A percentile compares a stretch with the other conserved stretches of the same genome.
These are phyloP conservation scores for Chamaea fasciata DNA, from an alignment of 2,113 vertebrate genomes.

Conservation along the genomic window DNA sequence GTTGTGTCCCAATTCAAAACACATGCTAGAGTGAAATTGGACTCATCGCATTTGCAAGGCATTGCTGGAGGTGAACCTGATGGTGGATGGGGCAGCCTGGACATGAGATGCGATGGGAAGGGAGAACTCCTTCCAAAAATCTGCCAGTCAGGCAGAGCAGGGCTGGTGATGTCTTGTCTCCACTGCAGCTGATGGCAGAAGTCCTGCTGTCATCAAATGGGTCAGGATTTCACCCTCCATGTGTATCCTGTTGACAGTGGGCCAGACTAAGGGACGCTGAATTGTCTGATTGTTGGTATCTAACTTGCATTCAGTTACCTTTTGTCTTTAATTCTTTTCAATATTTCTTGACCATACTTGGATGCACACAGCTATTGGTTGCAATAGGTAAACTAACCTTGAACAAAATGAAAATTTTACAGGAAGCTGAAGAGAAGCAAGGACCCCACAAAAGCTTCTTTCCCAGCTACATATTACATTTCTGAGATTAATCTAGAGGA, in stretches of 20 bases:
- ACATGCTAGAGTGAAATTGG: background rate
- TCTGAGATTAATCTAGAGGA: background rate
- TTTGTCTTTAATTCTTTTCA: background rate
- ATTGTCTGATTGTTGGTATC: background rate
- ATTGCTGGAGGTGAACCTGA: background rate
- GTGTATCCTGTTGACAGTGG: background rate
- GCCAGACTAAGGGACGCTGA: background rate
- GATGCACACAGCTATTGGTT: background rate
- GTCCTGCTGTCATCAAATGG: background rate
- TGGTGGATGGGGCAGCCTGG: background rate
- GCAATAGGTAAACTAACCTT: background rate
- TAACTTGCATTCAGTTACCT: background rate
- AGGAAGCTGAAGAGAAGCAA: background rate
- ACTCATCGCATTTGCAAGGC: background rate
- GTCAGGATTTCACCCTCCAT: background rate
- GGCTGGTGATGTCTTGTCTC: background rate
- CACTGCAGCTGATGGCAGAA: background rate
- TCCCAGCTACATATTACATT: background rate
- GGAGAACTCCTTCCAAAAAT: background rate
- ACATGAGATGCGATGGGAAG: background rate
- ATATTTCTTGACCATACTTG: background rate
- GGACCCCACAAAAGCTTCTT: background rate
- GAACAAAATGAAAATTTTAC: background rate
- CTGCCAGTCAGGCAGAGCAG: background rate
- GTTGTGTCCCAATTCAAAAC: background rate